phyloP scores from a whole-genome alignment of 1,140 invertebrate species.

The Macrosteles quadrilineatus region DNA sequence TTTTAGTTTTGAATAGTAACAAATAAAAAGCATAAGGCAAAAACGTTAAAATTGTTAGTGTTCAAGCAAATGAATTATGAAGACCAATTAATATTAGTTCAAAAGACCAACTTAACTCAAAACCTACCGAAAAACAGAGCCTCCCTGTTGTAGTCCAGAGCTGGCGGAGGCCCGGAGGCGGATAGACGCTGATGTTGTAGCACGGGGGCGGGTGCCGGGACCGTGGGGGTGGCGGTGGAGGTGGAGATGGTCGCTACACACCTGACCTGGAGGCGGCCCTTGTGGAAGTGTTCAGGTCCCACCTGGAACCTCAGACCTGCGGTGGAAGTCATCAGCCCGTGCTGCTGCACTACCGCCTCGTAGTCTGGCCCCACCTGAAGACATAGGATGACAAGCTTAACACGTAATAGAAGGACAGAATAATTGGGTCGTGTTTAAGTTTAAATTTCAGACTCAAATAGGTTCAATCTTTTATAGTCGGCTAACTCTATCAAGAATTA shows the following conservation, averaged over 20 bases:
- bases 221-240: neutral
- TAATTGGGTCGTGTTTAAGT: no score
- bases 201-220: slow-evolving; percentile 6
- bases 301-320: slow-evolving; percentile 57
- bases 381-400: no score
- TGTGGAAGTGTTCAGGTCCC: slow-evolving; percentile 54
- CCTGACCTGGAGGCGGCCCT: slow-evolving; percentile 59
- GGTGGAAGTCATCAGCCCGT: slow-evolving; percentile 57
- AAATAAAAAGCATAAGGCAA: no score
- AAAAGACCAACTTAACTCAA: no score
- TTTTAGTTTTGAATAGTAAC: no score
- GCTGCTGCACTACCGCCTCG: slow-evolving; percentile 53
- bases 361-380: slow-evolving; percentile 52
- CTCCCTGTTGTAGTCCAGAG: slow-evolving; percentile 9
- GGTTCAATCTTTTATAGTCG: no score
- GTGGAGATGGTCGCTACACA: slow-evolving; percentile 61
- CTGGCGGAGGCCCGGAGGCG: slow-evolving; percentile 13
- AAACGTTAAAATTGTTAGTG: no score
- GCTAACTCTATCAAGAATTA: no score
- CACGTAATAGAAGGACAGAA: no score
- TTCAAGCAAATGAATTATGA: no score
- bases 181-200: slow-evolving; percentile 15
- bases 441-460: no score
- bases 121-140: slow-evolving; percentile 13
- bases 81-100: no score